phyloP scores from a whole-genome alignment of 2,113 vertebrate genomes.

The Cynopterus brachyotis region DNA sequence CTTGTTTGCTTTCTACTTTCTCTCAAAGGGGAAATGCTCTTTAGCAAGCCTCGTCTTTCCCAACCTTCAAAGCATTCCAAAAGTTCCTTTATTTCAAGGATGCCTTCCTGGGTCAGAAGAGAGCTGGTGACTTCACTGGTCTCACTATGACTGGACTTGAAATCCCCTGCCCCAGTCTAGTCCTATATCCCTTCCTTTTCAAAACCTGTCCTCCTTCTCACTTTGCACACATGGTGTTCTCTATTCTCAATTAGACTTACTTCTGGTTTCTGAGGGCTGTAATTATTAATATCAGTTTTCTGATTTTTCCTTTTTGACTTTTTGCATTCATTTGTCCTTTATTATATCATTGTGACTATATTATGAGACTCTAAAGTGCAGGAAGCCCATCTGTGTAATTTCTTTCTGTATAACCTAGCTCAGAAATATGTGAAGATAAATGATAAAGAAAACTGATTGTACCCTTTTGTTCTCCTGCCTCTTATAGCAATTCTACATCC shows the following conservation, averaged over 20 bases:
- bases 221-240: neutral
- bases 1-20: neutral
- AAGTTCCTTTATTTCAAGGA: neutral
- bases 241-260: slow-evolving; percentile 3
- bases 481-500: slow-evolving; percentile 4
- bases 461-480: neutral
- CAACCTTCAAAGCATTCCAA: neutral
- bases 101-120: neutral
- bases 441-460: neutral
- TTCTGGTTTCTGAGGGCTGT: neutral
- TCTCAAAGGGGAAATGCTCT: neutral
- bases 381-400: neutral
- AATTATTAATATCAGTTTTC: slow-evolving; percentile 21
- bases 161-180: neutral
- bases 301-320: neutral
- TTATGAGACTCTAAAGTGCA: slow-evolving; percentile 26
- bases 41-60: neutral
- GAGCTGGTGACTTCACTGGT: neutral
- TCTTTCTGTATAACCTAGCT: neutral
- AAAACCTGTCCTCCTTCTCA: neutral
- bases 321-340: slow-evolving; percentile 2
- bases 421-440: neutral
- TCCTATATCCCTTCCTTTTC: neutral
- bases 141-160: neutral
- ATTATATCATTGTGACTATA: neutral